Base-by-base conservation (phyloP, 30 jellyfish, hydroid and myxozoan species). In the Aurelia aurita region DNA sequence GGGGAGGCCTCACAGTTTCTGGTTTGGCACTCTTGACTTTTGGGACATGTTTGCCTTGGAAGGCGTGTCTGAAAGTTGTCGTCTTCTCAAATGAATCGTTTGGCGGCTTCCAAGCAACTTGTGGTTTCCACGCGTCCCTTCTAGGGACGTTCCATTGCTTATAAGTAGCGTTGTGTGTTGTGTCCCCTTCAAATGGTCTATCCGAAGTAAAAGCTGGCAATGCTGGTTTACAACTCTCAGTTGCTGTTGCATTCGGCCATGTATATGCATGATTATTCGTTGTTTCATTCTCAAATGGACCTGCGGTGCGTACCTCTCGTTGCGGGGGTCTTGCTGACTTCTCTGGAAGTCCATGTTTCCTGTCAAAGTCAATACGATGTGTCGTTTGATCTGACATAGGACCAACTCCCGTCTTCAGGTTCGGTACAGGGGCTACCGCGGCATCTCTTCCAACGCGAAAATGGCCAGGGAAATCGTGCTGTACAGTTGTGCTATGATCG, bases 291-390 rank as follows among this genome's bases (percentile, higher is more conserved):
- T 79, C 97, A 67, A 94, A 94, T 11, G 97, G 97, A 22, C 91
- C 99, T 16, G 94, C 73, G 47, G 79, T 86, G 12, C 77, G 89
- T 29, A 83, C 20, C 21, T 72, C 59, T 19, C 72, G 77, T 65
- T 72, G 95, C 21, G 74, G 79, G 31, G 99, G 99, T 74, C 84
- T 94, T 20, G 99, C 99, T 13, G 97, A 94, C 77, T 84, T 94
- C 69, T 88, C 97, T 0, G 99, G 97, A 14, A 18, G 93, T 7
- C 84, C 99, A 55, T 75, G 34, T 73, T 94, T 94, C 66, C 54
- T 72, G n/a, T 97, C 78, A 88, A 74, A 94, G 44, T 94, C 99
- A n/a, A 49, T 25, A 22, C 96, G 77, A 28, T 97, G 89, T 19
- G 99, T 94, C 5, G 99, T 94, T 63, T 94, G 97, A 72, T 85